phyloP scores from a whole-genome alignment of 1,140 invertebrate species.

The Anastrepha obliqua region DNA sequence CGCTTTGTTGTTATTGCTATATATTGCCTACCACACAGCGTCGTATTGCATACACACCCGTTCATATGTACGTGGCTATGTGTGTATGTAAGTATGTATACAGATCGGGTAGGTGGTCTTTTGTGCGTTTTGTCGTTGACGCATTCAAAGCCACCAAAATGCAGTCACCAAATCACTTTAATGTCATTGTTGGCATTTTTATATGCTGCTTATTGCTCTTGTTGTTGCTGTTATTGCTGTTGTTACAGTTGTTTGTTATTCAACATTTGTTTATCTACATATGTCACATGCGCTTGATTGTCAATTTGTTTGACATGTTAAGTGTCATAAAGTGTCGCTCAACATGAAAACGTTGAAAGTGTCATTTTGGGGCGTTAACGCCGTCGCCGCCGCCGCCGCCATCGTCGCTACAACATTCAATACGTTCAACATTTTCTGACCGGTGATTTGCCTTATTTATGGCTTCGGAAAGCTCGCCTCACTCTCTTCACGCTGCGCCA shows the following conservation, averaged over 20 bases:
- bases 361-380: slow-evolving; percentile 40
- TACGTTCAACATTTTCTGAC: not conserved
- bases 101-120: slow-evolving; percentile 26
- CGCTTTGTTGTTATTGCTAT: slow-evolving; percentile 1
- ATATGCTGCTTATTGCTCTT: slow-evolving; percentile 6
- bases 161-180: slow-evolving; percentile 48
- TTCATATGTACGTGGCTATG: not conserved
- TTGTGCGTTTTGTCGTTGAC: slow-evolving; percentile 11
- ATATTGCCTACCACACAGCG: not conserved
- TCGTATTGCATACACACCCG: not conserved
- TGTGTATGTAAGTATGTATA: not conserved
- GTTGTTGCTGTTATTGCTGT: not conserved
- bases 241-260: not conserved
- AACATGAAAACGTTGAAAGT: slow-evolving; percentile 38
- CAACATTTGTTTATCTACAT: slow-evolving; percentile 49
- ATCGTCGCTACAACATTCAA: not conserved
- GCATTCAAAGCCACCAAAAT: slow-evolving; percentile 35
- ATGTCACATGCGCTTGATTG: slow-evolving; percentile 39
- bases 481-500: not conserved
- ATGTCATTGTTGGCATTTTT: slow-evolving; percentile 51
- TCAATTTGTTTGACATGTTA: slow-evolving; percentile 54
- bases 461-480: too few species aligned
- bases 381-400: not conserved
- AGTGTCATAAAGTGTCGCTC: slow-evolving; percentile 54
- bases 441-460: slow-evolving; percentile 11